Conservation (phyloP, 2,113 vertebrate genomes). For the Amazona vittata region DNA sequence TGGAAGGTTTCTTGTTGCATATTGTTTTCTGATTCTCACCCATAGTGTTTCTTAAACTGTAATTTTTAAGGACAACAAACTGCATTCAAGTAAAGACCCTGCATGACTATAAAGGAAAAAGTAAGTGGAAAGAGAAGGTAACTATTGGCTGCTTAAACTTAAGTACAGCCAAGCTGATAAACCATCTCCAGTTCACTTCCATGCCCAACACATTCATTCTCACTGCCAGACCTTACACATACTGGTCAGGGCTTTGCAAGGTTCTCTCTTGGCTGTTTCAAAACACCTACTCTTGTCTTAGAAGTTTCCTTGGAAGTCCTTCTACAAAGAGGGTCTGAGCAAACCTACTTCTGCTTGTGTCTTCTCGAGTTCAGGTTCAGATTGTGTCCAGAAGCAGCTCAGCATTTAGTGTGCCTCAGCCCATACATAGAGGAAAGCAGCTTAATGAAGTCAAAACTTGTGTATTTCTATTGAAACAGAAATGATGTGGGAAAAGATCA, state of each 20-base stretch:
- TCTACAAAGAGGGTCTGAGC: not conserved
- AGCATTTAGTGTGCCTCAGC: not conserved
- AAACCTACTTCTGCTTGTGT: not conserved
- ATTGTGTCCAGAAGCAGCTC: not conserved
- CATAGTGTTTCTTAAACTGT: not conserved
- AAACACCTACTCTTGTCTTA: not conserved
- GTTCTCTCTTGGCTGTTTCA: not conserved
- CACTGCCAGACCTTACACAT: not conserved
- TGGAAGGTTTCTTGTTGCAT: not conserved
- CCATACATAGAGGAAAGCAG: not conserved
- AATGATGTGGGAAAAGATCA: slow-evolving; percentile 29
- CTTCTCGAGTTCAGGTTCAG: not conserved
- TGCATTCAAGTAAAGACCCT: not conserved
- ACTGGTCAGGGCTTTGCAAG: not conserved
- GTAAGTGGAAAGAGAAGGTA: not conserved
- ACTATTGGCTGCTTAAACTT: not conserved
- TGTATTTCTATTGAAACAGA: slow-evolving; percentile 27
- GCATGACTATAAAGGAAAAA: not conserved
- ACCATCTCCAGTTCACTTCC: not conserved
- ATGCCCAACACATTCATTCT: not conserved
- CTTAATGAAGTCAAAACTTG: not conserved
- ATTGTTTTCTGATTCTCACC: not conserved
- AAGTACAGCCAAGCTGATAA: not conserved
- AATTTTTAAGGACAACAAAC: not conserved
- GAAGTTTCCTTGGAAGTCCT: not conserved